Conservation (phyloP, 2,888 invertebrate genomes). For the Idaea aversata region DNA sequence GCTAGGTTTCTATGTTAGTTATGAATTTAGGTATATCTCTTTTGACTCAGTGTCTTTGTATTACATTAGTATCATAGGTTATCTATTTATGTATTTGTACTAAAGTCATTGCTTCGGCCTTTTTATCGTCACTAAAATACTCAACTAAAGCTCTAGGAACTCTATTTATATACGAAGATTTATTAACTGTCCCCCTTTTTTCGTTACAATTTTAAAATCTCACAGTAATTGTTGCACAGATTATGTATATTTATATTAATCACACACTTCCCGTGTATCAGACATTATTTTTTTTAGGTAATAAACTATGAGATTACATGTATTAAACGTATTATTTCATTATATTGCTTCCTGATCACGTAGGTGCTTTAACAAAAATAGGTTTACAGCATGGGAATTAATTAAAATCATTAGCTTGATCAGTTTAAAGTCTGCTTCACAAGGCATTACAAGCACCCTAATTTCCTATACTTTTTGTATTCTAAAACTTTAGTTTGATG, state of each 20-base stretch:
- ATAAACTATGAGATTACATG: background rate
- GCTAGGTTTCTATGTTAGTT: constrained; percentile 22
- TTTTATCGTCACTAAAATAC: background rate
- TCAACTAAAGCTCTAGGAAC: background rate
- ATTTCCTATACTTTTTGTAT: background rate
- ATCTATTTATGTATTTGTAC: background rate
- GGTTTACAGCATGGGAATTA: background rate
- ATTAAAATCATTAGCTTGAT: background rate
- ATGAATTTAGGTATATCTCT: constrained; percentile 6
- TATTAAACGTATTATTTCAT: background rate
- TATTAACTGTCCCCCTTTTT: background rate
- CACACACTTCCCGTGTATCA: background rate
- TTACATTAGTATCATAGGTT: background rate
- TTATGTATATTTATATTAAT: background rate
- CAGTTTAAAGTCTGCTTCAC: background rate
- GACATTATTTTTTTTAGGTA: background rate
- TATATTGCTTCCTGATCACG: background rate
- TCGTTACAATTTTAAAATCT: background rate
- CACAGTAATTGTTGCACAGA: background rate
- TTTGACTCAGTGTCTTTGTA: background rate
- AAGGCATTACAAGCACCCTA: background rate
- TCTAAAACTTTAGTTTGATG: background rate
- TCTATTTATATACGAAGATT: background rate
- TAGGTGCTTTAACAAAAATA: background rate
- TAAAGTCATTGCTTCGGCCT: constrained; percentile 3